Percentiles rank a stretch among this genome's conserved stretches.
These are phyloP conservation scores for Babylonia areolata DNA, from an alignment of 1,140 invertebrate species.

Conservation along the genomic window DNA sequence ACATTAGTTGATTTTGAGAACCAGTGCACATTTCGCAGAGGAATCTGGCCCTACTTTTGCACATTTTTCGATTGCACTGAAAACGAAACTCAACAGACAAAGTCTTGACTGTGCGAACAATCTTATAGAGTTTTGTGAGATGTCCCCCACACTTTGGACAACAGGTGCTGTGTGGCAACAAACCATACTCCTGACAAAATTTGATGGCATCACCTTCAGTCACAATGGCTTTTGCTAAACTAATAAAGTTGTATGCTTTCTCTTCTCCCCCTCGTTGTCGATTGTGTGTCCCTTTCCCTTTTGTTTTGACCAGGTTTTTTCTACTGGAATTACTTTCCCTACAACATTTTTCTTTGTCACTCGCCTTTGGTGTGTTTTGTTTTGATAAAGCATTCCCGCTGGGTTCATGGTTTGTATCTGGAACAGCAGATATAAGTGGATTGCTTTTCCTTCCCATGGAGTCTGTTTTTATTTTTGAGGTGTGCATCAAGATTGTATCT, in stretches of 20 bases:
- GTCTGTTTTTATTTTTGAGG: too few species aligned
- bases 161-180: neutral
- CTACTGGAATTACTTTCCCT: neutral
- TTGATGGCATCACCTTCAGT: neutral
- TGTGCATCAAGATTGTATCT: too few species aligned
- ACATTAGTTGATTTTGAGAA: neutral
- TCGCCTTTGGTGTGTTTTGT: neutral
- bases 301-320: neutral
- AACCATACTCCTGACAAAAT: conserved; percentile 4
- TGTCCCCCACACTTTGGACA: neutral
- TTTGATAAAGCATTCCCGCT: neutral
- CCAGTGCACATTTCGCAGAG: neutral
- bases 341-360: neutral
- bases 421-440: neutral
- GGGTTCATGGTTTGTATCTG: neutral
- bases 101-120: neutral
- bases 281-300: neutral
- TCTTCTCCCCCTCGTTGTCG: neutral
- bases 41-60: neutral
- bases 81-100: neutral
- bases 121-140: neutral
- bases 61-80: neutral
- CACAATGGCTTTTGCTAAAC: neutral
- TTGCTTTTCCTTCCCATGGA: neutral
- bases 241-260: neutral